A percentile compares a stretch with the other conserved stretches of the same genome.
These are phyloP conservation scores for Eristalis intricaria DNA, from an alignment of 2,888 invertebrate genomes.

Conservation along the genomic window DNA sequence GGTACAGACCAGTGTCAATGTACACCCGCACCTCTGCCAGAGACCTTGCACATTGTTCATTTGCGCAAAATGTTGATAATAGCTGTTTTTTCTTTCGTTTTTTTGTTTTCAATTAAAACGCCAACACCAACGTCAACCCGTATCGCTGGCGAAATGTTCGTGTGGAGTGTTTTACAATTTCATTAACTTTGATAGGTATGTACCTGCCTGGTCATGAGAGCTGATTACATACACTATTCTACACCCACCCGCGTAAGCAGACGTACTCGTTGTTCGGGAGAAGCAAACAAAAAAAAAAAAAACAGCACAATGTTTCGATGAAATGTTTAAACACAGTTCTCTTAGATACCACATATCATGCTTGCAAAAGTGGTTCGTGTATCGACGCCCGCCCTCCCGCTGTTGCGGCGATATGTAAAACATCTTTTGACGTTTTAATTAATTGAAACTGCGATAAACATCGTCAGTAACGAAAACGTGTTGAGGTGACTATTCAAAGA, in stretches of 20 bases:
- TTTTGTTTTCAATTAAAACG: constrained; percentile 28
- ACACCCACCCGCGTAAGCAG: not conserved
- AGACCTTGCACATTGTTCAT: constrained; percentile 15
- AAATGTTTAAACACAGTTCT: not conserved
- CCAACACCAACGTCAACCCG: constrained; percentile 10
- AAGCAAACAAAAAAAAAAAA: not conserved
- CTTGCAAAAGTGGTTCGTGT: not conserved
- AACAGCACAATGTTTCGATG: not conserved
- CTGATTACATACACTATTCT: constrained; percentile 5
- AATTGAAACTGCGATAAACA: not conserved
- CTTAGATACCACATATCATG: not conserved
- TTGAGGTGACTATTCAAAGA: not conserved
- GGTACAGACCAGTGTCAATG: not conserved
- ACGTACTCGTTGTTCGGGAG: not conserved
- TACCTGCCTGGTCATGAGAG: constrained; percentile 14
- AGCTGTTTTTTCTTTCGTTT: not conserved
- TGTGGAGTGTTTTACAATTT: constrained; percentile 40
- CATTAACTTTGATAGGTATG: constrained; percentile 32
- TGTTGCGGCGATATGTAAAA: not conserved
- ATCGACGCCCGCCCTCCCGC: not conserved
- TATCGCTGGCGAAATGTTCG: constrained; percentile 24
- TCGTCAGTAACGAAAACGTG: not conserved
- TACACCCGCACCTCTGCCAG: not conserved
- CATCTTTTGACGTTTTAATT: not conserved
- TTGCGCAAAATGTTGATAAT: constrained; percentile 38